Evolutionary conservation across 35 echinoderm and acorn worm genomes (phyloP).

Genomic region (Anneissia japonica): DNA sequence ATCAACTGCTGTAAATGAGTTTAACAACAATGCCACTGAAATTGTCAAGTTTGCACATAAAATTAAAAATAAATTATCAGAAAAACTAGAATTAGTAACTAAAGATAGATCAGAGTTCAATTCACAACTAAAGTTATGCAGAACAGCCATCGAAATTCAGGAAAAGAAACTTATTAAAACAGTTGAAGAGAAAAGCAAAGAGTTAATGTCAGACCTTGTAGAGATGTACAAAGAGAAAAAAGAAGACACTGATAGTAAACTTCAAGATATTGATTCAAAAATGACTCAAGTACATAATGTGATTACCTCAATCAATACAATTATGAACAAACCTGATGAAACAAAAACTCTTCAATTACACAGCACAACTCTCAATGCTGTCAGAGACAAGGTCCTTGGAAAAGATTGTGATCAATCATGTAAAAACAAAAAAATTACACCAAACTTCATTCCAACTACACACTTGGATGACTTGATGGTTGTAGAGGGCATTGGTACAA

Average conservation of each 20-base stretch:
- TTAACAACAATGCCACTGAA: too few relatives aligned
- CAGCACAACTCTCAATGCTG: background rate
- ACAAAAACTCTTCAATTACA: too few relatives aligned
- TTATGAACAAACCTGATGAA: background rate
- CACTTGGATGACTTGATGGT: background rate
- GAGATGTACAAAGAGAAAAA: background rate
- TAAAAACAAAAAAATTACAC: background rate
- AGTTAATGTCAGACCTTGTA: background rate
- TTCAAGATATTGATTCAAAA: background rate
- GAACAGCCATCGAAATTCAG: background rate
- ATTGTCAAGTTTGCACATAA: background rate
- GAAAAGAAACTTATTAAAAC: background rate
- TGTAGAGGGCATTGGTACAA: background rate
- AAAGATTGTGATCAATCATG: background rate
- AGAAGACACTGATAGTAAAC: background rate
- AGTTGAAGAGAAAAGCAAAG: background rate
- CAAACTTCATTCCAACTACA: background rate
- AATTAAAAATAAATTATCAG: background rate
- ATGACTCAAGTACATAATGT: background rate
- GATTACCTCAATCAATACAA: background rate
- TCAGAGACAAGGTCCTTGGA: background rate
- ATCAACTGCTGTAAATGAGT: too few relatives aligned
- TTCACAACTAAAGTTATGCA: background rate
- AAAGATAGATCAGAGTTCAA: background rate
- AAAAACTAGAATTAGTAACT: background rate